phyloP scores from a whole-genome alignment of 1,140 invertebrate species.

The Helicoverpa armigera region DNA sequence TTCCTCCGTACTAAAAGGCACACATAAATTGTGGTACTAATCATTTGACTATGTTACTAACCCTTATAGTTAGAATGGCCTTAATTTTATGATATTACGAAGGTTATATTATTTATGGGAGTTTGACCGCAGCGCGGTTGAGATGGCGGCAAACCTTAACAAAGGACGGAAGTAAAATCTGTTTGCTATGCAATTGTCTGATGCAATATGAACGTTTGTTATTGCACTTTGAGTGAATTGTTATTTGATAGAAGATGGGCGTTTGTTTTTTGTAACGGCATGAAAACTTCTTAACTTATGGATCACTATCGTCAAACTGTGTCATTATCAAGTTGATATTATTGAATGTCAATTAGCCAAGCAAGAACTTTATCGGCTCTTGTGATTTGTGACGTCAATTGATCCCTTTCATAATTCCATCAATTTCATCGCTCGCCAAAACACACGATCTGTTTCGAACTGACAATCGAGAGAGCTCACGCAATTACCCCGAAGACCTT shows the following conservation, averaged over 20 bases:
- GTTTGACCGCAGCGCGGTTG: slow-evolving; percentile 13
- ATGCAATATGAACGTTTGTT: neutral
- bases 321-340: no score
- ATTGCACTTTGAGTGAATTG: neutral
- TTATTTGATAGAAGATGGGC: neutral
- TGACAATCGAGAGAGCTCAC: no score
- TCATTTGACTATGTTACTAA: slow-evolving; percentile 61
- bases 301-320: no score
- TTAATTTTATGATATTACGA: slow-evolving; percentile 63
- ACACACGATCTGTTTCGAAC: no score
- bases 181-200: neutral
- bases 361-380: no score
- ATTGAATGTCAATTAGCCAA: no score
- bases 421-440: no score
- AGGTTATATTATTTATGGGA: slow-evolving; percentile 57
- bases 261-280: neutral
- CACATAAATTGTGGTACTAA: slow-evolving; percentile 66
- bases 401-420: no score
- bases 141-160: slow-evolving; percentile 17
- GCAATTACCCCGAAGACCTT: neutral
- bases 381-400: no score
- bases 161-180: slow-evolving; percentile 6
- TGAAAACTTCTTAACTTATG: no score
- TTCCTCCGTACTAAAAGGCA: slow-evolving; percentile 51
- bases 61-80: slow-evolving; percentile 56